Conservation (phyloP, 2,888 invertebrate genomes). For the Dasysyrphus tricinctus region DNA sequence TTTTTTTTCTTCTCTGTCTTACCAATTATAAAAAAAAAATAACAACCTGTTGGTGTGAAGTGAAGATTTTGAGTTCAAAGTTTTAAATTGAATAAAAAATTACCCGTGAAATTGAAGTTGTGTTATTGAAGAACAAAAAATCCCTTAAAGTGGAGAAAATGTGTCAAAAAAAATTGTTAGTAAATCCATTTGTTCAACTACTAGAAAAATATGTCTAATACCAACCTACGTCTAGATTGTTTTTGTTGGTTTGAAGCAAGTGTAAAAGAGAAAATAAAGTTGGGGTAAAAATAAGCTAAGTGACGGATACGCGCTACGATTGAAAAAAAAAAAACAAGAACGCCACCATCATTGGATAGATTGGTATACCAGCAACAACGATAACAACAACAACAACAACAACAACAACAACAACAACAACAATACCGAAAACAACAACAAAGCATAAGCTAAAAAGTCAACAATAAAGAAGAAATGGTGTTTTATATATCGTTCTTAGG, state of each 20-base stretch:
- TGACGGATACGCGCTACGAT: constrained; percentile 54
- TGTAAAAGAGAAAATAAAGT: constrained; percentile 75
- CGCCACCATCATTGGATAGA: constrained; percentile 18
- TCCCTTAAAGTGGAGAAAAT: constrained; percentile 1
- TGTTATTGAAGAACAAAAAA: background rate
- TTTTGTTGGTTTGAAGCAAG: constrained; percentile 23
- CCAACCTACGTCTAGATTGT: constrained; percentile 45
- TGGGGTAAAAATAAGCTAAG: constrained; percentile 19
- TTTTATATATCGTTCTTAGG: constrained; percentile 82
- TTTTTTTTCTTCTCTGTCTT: constrained; percentile 3
- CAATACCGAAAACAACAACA: constrained; percentile 34
- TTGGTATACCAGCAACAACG: constrained; percentile 27
- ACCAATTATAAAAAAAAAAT: background rate
- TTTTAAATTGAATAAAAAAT: constrained; percentile 4
- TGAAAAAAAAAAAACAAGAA: constrained; percentile 66
- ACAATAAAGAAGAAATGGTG: constrained; percentile 79
- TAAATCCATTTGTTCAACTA: constrained; percentile 48
- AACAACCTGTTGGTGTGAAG: background rate
- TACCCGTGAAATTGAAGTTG: background rate
- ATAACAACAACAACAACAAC: constrained; percentile 26
- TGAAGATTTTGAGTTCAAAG: background rate
- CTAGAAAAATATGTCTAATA: constrained; percentile 50
- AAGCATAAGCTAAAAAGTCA: constrained; percentile 21
- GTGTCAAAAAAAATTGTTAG: constrained; percentile 17
- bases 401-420: constrained; percentile 28